Conservation (phyloP, 2,888 invertebrate genomes). For the Hoplodrina ambigua region DNA sequence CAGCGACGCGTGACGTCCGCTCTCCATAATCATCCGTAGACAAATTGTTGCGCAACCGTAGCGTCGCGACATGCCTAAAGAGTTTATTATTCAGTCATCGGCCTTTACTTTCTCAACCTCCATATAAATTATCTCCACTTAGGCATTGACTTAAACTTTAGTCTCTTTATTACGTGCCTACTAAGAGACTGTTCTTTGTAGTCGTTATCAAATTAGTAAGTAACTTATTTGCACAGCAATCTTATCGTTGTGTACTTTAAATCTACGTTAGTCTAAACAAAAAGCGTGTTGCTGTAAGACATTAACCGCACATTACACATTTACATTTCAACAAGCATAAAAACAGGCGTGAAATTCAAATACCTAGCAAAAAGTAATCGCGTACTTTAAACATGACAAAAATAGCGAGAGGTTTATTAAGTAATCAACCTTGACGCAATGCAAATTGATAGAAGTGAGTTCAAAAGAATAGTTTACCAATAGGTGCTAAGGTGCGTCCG, state of each 20-base stretch:
- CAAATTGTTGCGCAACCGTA: constrained; percentile 82
- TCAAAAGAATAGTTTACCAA: constrained; percentile 66
- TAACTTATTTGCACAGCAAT: constrained; percentile 48
- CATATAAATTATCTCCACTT: constrained; percentile 76
- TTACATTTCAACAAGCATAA: constrained; percentile 40
- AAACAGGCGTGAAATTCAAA: constrained; percentile 41
- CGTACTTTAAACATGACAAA: constrained; percentile 48
- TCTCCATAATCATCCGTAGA: constrained; percentile 78
- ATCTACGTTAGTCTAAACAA: constrained; percentile 55
- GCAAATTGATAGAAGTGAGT: constrained; percentile 68
- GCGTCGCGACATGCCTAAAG: constrained; percentile 72
- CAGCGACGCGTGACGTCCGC: constrained; percentile 79
- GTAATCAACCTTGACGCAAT: constrained; percentile 72
- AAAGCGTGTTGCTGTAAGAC: constrained; percentile 48
- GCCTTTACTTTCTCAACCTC: constrained; percentile 86
- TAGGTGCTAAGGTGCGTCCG: constrained; percentile 55
- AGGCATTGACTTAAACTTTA: constrained; percentile 73
- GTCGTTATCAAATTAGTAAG: constrained; percentile 42
- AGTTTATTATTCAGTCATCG: constrained; percentile 82
- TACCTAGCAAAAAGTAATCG: constrained; percentile 33
- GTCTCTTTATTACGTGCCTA: constrained; percentile 63
- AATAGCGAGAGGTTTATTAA: constrained; percentile 55
- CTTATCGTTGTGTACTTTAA: constrained; percentile 54
- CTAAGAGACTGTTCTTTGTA: constrained; percentile 49
- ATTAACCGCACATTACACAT: constrained; percentile 45